A percentile compares a stretch with the other conserved stretches of the same genome.
phyloP scores from a whole-genome alignment of 2,888 invertebrate genomes.

The Lochmaea crataegi region DNA sequence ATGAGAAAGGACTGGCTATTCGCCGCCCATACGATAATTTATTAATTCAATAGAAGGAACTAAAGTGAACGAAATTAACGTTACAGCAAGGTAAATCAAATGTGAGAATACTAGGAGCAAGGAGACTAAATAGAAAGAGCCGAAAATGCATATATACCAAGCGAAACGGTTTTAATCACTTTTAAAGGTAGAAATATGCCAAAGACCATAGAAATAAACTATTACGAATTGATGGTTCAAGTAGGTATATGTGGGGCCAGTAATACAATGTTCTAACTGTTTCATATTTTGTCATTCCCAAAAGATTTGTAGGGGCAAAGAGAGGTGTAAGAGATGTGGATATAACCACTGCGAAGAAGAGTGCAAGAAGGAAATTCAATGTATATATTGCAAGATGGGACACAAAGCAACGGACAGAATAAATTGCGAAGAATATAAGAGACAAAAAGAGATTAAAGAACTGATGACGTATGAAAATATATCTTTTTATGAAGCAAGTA shows the following conservation, averaged over 20 bases:
- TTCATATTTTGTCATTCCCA: background rate
- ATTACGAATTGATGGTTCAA: slow-evolving; percentile 1
- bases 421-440: background rate
- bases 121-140: slow-evolving; percentile 8
- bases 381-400: background rate
- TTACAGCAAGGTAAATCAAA: background rate
- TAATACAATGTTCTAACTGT: slow-evolving; percentile 14
- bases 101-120: background rate
- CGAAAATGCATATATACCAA: background rate
- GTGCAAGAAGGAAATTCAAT: background rate
- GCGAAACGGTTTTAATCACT: slow-evolving; percentile 9
- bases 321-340: background rate
- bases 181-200: slow-evolving; percentile 7
- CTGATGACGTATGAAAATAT: background rate
- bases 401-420: slow-evolving; percentile 4
- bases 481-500: slow-evolving; percentile 7
- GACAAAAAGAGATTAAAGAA: slow-evolving; percentile 1
- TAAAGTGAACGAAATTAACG: no score
- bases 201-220: slow-evolving; percentile 7
- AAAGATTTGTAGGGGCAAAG: background rate
- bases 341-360: background rate
- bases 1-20: no score
- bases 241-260: background rate
- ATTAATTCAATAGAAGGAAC: no score
- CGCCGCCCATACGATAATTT: no score